Conservation (phyloP, 2,888 invertebrate genomes). For the Chydorus sphaericus region DNA sequence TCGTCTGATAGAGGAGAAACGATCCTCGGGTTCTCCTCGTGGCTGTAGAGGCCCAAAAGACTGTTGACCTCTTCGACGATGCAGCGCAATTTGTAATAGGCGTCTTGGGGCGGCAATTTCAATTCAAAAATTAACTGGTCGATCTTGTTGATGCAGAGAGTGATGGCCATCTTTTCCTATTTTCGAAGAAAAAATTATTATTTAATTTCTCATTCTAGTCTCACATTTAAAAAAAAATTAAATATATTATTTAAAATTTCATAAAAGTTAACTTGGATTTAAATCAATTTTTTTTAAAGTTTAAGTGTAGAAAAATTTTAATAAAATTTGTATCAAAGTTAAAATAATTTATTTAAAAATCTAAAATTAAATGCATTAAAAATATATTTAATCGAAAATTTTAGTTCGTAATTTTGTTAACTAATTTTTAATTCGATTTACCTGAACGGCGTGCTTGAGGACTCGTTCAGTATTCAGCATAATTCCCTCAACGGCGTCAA, state of each 20-base stretch:
- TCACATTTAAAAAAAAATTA: too few relatives aligned
- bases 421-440: conserved; percentile 17
- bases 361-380: neutral
- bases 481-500: conserved; percentile 97
- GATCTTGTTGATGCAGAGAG: conserved; percentile 92
- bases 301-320: too few relatives aligned
- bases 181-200: conserved; percentile 14
- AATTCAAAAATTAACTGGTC: conserved; percentile 87
- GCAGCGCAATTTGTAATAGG: conserved; percentile 90
- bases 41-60: conserved; percentile 48
- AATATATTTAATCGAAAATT: too few relatives aligned
- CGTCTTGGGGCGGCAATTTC: conserved; percentile 94
- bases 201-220: too few relatives aligned
- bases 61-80: conserved; percentile 95
- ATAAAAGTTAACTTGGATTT: too few relatives aligned
- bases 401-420: too few relatives aligned
- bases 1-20: conserved; percentile 62
- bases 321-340: too few relatives aligned
- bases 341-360: too few relatives aligned
- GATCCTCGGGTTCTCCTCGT: conserved; percentile 43
- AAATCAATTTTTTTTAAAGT: too few relatives aligned
- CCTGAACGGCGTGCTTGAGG: conserved; percentile 78
- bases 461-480: conserved; percentile 96
- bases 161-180: conserved; percentile 76
- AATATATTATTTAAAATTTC: too few relatives aligned